phyloP scores from a whole-genome alignment of 2,888 invertebrate genomes.

The Chrysomela aeneicollis region DNA sequence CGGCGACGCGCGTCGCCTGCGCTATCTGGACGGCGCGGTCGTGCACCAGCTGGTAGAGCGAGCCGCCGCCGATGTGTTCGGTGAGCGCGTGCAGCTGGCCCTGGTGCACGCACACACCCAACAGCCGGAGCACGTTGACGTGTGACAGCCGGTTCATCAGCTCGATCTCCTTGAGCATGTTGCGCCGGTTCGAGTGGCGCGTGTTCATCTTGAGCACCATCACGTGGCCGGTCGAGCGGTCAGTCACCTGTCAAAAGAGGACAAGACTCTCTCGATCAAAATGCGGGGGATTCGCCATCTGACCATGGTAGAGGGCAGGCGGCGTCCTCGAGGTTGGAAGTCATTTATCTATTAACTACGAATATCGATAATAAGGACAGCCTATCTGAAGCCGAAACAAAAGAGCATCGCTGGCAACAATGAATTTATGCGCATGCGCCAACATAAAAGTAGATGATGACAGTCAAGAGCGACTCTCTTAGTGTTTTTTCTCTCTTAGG shows the following conservation, averaged over 20 bases:
- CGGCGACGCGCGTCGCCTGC: slow-evolving; percentile 80
- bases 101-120: slow-evolving; percentile 96
- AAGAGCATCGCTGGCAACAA: too few species aligned
- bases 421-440: too few species aligned
- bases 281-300: too few species aligned
- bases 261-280: too few species aligned
- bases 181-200: slow-evolving; percentile 90
- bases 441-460: too few species aligned
- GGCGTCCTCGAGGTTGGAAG: too few species aligned
- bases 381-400: too few species aligned
- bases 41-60: slow-evolving; percentile 89
- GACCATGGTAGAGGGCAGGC: too few species aligned
- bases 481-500: too few species aligned
- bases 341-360: too few species aligned
- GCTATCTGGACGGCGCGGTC: slow-evolving; percentile 76
- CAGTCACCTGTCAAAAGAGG: slow-evolving; percentile 90
- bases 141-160: slow-evolving; percentile 95
- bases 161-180: slow-evolving; percentile 96
- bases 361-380: too few species aligned
- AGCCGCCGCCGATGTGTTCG: slow-evolving; percentile 95
- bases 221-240: slow-evolving; percentile 89
- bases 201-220: slow-evolving; percentile 98
- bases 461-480: too few species aligned
- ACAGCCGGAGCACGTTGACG: slow-evolving; percentile 92
- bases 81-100: slow-evolving; percentile 95